Evolutionary conservation across 2,888 invertebrate genomes (phyloP).

Genomic region (Caenorhabditis panamensis): DNA sequence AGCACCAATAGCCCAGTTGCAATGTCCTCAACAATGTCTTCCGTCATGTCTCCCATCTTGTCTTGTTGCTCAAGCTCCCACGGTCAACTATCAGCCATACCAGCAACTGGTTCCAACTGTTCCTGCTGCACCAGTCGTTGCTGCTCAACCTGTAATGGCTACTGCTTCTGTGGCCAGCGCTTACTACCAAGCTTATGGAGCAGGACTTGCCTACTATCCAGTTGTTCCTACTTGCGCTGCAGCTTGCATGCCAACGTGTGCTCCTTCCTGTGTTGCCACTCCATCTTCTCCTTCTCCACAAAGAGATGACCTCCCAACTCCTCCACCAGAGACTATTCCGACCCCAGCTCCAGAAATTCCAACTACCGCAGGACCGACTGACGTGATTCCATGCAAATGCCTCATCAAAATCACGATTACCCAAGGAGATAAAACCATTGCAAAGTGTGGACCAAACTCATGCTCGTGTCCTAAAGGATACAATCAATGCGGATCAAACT

Average conservation of each 20-base stretch:
- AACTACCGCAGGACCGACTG: conserved; percentile 31
- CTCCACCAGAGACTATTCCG: conserved; percentile 56
- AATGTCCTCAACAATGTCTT: conserved; percentile 48
- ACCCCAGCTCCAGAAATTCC: conserved; percentile 20
- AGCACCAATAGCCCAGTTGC: conserved; percentile 46
- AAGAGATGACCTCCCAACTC: conserved; percentile 59
- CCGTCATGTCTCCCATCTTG: conserved; percentile 58
- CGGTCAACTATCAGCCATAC: conserved; percentile 28
- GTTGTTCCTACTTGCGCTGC: conserved; percentile 27
- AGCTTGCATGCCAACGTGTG: conserved; percentile 56
- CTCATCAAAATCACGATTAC: conserved; percentile 61
- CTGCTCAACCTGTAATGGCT: conserved; percentile 17
- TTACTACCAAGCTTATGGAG: conserved; percentile 20
- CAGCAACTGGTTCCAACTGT: not conserved
- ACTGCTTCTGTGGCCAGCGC: conserved; percentile 5
- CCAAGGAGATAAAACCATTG: conserved; percentile 37
- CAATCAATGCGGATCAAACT: conserved; percentile 47
- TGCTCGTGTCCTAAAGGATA: conserved; percentile 55
- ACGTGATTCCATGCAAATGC: conserved; percentile 50
- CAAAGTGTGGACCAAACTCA: conserved; percentile 44
- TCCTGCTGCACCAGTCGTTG: not conserved
- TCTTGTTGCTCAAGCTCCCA: conserved; percentile 22
- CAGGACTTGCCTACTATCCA: conserved; percentile 16
- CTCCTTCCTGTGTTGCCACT: conserved; percentile 33
- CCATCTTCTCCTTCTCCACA: conserved; percentile 18